Percentiles rank a stretch among this genome's conserved stretches.
Evolutionary conservation across 2,888 invertebrate genomes (phyloP).

Genomic region (Cremastinae sp.): DNA sequence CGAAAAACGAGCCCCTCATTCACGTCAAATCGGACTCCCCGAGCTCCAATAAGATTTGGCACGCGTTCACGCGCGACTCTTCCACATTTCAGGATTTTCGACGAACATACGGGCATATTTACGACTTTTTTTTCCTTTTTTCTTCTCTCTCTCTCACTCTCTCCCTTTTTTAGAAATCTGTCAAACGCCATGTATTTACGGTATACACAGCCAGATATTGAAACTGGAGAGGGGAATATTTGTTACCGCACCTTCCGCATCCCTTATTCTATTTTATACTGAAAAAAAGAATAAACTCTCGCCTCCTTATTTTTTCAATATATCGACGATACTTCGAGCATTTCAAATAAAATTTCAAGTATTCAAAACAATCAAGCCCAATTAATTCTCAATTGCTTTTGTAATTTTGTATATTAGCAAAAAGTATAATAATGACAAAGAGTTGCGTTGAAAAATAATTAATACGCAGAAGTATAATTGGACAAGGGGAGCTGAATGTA

Average conservation of each 20-base stretch:
- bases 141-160: not conserved
- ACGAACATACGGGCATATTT: conserved; percentile 78
- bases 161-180: conserved; percentile 71
- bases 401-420: no score
- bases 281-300: not conserved
- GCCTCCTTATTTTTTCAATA: no score
- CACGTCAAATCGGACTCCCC: conserved; percentile 57
- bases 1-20: conserved; percentile 44
- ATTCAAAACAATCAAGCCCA: no score
- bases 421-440: no score
- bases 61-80: conserved; percentile 65
- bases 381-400: no score
- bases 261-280: conserved; percentile 6
- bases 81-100: conserved; percentile 70
- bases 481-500: no score
- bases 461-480: no score
- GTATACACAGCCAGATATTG: conserved; percentile 51
- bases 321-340: no score
- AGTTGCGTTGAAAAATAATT: no score
- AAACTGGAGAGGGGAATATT: conserved; percentile 44
- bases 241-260: conserved; percentile 60
- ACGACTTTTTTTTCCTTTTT: conserved; percentile 65
- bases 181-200: conserved; percentile 69
- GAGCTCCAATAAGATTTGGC: conserved; percentile 63
- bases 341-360: no score